Conservation (phyloP, 2,113 vertebrate genomes). For the Natator depressus region DNA sequence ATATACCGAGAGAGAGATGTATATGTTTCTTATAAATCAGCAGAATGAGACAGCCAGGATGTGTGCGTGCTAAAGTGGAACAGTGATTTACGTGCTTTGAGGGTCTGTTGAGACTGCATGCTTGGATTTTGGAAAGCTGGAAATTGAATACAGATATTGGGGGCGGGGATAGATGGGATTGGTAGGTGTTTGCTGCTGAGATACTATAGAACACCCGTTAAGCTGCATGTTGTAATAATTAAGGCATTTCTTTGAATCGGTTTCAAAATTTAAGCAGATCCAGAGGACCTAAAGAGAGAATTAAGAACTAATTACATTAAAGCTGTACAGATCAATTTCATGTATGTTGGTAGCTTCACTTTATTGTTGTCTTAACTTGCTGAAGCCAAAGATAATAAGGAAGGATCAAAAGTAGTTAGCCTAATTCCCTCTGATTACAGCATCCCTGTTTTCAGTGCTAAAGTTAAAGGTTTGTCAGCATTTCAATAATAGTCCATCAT, state of each 20-base stretch:
- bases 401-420: slow-evolving; percentile 42
- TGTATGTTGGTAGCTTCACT: slow-evolving; percentile 42
- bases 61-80: neutral
- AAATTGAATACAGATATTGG: slow-evolving; percentile 57
- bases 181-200: slow-evolving; percentile 44
- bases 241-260: slow-evolving; percentile 64
- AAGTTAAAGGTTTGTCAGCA: slow-evolving; percentile 3
- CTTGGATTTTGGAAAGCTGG: slow-evolving; percentile 33
- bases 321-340: slow-evolving; percentile 61
- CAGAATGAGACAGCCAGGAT: neutral
- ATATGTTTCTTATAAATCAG: neutral
- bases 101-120: neutral
- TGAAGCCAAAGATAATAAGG: slow-evolving; percentile 27
- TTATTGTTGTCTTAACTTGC: slow-evolving; percentile 54
- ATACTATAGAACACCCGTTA: slow-evolving; percentile 47
- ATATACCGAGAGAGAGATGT: neutral
- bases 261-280: slow-evolving; percentile 71
- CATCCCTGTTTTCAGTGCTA: neutral
- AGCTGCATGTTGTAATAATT: slow-evolving; percentile 65
- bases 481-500: neutral
- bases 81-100: neutral
- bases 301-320: slow-evolving; percentile 72
- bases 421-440: slow-evolving; percentile 18
- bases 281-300: slow-evolving; percentile 57
- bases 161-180: neutral